These are phyloP conservation scores for Theristicus caerulescens DNA, from an alignment of 2,113 vertebrate genomes.

Conservation along the genomic window DNA sequence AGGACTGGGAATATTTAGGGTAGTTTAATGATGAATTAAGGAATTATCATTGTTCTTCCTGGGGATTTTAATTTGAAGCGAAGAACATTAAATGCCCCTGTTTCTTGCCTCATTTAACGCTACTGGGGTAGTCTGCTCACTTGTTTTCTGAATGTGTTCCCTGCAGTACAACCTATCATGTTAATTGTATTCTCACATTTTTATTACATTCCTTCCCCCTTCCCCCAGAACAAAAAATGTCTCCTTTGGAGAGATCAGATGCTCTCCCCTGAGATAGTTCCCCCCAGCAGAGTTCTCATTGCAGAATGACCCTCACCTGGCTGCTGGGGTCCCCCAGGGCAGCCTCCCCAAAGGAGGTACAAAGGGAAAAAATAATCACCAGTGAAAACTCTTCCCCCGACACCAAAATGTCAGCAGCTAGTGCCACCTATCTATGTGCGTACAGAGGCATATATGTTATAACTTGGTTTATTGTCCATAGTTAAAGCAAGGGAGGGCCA, in stretches of 20 bases:
- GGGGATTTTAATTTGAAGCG: constrained; percentile 4
- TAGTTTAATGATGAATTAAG: constrained; percentile 5
- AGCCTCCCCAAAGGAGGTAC: background rate
- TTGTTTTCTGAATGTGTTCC: background rate
- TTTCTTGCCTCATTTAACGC: constrained; percentile 14
- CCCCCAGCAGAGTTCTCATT: background rate
- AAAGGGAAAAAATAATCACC: background rate
- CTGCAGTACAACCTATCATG: background rate
- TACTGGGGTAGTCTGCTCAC: background rate
- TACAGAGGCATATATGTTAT: background rate
- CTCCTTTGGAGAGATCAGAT: background rate
- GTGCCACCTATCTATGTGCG: background rate
- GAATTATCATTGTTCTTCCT: background rate
- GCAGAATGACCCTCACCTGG: background rate
- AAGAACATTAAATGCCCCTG: background rate
- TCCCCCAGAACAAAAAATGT: background rate
- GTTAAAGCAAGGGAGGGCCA: background rate
- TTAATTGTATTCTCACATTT: background rate
- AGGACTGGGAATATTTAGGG: background rate
- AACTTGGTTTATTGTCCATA: background rate
- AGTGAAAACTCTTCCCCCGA: background rate
- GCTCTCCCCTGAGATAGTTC: background rate
- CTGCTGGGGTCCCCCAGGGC: background rate
- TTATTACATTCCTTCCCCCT: background rate
- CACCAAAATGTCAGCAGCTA: background rate